A percentile compares a stretch with the other conserved stretches of the same genome.
phyloP scores from a whole-genome alignment of 2,797 vertebrate genomes.

The Rachycentron canadum region DNA sequence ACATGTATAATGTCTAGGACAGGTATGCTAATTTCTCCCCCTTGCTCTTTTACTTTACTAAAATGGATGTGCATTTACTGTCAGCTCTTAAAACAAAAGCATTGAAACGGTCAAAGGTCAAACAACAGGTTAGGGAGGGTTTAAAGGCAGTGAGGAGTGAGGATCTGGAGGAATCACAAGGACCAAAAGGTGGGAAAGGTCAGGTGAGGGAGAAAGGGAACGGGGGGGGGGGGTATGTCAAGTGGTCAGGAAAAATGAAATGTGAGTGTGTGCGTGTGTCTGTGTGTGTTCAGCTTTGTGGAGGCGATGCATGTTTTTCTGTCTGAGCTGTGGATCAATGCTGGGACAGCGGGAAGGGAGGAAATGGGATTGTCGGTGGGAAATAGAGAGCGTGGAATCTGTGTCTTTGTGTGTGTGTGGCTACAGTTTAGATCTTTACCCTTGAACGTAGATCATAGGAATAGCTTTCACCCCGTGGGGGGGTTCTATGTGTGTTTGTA shows the following conservation, averaged over 20 bases:
- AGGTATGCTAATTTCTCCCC: too few relatives aligned
- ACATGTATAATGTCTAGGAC: not conserved
- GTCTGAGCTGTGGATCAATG: constrained; percentile 69
- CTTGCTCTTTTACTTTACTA: too few relatives aligned
- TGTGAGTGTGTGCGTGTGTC: constrained; percentile 4
- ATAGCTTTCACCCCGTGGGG: constrained; percentile 35
- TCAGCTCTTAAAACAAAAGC: not conserved
- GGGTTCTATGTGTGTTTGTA: constrained; percentile 24
- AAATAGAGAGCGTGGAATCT: constrained; percentile 74
- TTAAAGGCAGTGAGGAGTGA: constrained; percentile 38
- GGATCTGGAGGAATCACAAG: constrained; percentile 45
- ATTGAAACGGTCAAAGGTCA: constrained; percentile 52
- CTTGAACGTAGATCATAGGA: constrained; percentile 61
- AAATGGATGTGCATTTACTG: not conserved
- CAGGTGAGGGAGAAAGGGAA: constrained; percentile 29
- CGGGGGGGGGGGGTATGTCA: not conserved
- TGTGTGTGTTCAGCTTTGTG: constrained; percentile 42
- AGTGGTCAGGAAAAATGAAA: not conserved
- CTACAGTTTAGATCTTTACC: constrained; percentile 57
- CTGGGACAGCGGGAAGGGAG: constrained; percentile 52
- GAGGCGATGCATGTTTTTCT: constrained; percentile 73
- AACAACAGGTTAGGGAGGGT: constrained; percentile 24
- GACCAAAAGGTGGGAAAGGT: constrained; percentile 58
- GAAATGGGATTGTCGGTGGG: constrained; percentile 64
- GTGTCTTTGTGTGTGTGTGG: not conserved